phyloP scores from a whole-genome alignment of 2,797 vertebrate species.

The Simalia tracyae region DNA sequence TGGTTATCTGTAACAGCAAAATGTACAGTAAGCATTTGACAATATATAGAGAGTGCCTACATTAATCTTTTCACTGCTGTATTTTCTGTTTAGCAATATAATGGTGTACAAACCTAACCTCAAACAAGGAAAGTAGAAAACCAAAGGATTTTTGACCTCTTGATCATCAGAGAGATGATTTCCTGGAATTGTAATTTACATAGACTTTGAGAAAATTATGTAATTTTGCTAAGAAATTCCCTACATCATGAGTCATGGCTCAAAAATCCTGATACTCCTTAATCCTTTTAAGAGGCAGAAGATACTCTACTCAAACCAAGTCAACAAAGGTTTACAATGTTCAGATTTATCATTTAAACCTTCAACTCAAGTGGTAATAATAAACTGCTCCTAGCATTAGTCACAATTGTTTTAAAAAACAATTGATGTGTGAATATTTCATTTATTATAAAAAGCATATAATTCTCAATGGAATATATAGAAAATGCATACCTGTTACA shows the following conservation, averaged over 20 bases:
- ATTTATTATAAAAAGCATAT: constrained; percentile 8
- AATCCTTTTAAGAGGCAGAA: constrained; percentile 56
- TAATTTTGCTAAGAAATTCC: constrained; percentile 66
- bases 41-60: background rate
- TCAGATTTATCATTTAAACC: constrained; percentile 3
- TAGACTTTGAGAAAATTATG: constrained; percentile 64
- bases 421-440: background rate
- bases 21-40: background rate
- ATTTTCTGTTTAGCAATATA: constrained; percentile 12
- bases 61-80: background rate
- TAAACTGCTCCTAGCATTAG: background rate
- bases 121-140: constrained; percentile 20
- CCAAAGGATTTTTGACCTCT: constrained; percentile 15
- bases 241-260: constrained; percentile 60
- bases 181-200: constrained; percentile 62
- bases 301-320: constrained; percentile 46
- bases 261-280: constrained; percentile 55
- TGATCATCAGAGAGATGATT: constrained; percentile 52
- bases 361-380: background rate
- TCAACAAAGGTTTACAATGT: constrained; percentile 46
- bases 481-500: background rate
- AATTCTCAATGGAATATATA: constrained; percentile 25
- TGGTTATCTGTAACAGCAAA: background rate
- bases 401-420: background rate
- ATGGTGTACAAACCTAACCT: background rate